A percentile compares a stretch with the other conserved stretches of the same genome.
Conservation (phyloP, 2,888 invertebrate genomes). For the Caenorhabditis sinica region DNA sequence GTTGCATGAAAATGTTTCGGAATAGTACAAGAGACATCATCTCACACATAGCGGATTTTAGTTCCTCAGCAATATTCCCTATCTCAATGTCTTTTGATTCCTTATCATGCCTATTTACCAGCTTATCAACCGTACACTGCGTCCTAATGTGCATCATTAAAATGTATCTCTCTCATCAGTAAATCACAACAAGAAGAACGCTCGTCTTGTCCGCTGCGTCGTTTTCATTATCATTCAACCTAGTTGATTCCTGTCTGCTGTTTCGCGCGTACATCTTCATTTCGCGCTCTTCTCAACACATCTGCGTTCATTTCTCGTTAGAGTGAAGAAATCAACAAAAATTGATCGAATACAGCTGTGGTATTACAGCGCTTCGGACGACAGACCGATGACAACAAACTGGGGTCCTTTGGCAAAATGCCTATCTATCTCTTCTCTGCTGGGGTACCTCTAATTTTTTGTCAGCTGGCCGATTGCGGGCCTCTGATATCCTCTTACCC, state of each 20-base stretch:
- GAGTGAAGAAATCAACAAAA: constrained; percentile 53
- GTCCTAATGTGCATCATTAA: constrained; percentile 20
- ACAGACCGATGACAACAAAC: constrained; percentile 37
- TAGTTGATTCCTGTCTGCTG: neutral
- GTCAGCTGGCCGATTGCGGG: constrained; percentile 61
- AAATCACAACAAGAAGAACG: constrained; percentile 36
- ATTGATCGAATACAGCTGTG: constrained; percentile 66
- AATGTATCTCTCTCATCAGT: constrained; percentile 25
- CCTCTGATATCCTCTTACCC: constrained; percentile 54
- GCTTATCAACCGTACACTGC: constrained; percentile 9
- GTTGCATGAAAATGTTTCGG: neutral
- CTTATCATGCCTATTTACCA: constrained; percentile 32
- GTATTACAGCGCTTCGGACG: constrained; percentile 52
- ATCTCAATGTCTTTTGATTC: neutral
- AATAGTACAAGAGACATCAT: neutral
- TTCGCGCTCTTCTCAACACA: constrained; percentile 41
- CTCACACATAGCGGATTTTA: neutral
- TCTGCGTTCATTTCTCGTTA: constrained; percentile 45
- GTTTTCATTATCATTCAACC: constrained; percentile 45
- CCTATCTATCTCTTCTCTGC: neutral
- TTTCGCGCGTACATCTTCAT: constrained; percentile 6
- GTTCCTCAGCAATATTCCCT: neutral
- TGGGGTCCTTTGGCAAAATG: constrained; percentile 24
- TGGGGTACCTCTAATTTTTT: constrained; percentile 64
- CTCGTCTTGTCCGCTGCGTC: neutral